These are phyloP conservation scores for Pheosia gnoma DNA, from an alignment of 2,888 invertebrate genomes.

Conservation along the genomic window DNA sequence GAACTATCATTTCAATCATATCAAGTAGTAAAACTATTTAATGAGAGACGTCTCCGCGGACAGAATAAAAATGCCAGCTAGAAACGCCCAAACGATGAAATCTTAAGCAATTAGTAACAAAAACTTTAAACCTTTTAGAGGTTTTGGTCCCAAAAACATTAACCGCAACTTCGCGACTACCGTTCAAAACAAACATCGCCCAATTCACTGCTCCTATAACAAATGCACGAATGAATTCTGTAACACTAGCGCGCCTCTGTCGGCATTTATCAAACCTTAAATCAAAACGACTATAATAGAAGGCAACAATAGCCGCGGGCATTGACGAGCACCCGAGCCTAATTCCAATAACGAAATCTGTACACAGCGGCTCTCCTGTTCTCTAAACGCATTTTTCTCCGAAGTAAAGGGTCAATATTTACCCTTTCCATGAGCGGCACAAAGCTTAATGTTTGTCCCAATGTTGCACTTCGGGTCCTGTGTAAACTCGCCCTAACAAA, in stretches of 20 bases:
- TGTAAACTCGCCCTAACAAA: constrained; percentile 78
- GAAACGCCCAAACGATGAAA: background rate
- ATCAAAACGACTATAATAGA: constrained; percentile 42
- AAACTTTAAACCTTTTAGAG: background rate
- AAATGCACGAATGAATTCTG: constrained; percentile 65
- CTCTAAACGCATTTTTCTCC: constrained; percentile 80
- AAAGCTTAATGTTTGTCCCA: constrained; percentile 79
- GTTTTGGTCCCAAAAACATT: constrained; percentile 19
- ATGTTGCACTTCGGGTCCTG: constrained; percentile 82
- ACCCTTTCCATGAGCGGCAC: constrained; percentile 76
- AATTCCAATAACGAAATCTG: constrained; percentile 80
- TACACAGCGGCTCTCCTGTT: constrained; percentile 74
- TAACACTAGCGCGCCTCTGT: constrained; percentile 37
- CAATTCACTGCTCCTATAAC: constrained; percentile 62
- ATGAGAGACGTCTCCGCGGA: no score
- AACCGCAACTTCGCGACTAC: constrained; percentile 50
- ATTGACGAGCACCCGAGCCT: constrained; percentile 58
- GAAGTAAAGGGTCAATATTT: constrained; percentile 80
- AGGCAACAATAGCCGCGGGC: constrained; percentile 56
- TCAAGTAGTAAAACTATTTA: no score
- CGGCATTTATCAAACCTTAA: constrained; percentile 53
- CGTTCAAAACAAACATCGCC: constrained; percentile 59
- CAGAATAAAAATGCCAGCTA: background rate
- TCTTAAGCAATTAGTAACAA: background rate
- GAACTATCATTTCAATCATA: no score